Percentiles rank a stretch among this genome's conserved stretches.
Evolutionary conservation across 1,140 invertebrate genomes (phyloP).

Genomic region (Macrosteles quadrilineatus): DNA sequence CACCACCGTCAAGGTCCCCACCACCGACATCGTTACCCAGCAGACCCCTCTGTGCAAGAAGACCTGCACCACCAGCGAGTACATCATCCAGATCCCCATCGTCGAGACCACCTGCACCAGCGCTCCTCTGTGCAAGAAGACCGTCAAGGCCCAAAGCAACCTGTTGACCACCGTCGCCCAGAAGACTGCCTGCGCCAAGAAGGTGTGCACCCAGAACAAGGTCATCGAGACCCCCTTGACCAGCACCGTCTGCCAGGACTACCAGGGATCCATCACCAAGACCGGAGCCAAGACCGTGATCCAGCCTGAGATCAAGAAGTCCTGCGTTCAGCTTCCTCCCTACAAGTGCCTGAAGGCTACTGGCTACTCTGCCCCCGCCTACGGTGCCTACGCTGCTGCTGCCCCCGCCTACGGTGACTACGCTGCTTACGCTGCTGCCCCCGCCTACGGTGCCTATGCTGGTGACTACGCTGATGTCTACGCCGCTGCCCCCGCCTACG

Average conservation of each 20-base stretch:
- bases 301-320: background rate
- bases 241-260: background rate
- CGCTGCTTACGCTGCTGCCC: background rate
- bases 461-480: background rate
- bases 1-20: background rate
- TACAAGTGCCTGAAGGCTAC: slow-evolving; percentile 4
- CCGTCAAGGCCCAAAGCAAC: background rate
- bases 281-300: slow-evolving; percentile 1
- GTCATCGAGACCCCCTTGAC: background rate
- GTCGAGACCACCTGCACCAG: slow-evolving; percentile 4
- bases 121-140: slow-evolving; percentile 16
- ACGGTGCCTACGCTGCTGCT: background rate
- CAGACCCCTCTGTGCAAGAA: background rate
- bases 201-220: background rate
- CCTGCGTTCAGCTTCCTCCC: background rate
- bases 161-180: background rate
- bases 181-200: background rate
- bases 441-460: background rate
- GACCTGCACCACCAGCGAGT: slow-evolving; percentile 13
- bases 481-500: background rate
- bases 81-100: slow-evolving; percentile 16
- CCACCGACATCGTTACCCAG: background rate
- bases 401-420: background rate
- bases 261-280: background rate
- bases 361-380: background rate